Percentiles rank a stretch among this genome's conserved stretches.
phyloP scores from a whole-genome alignment of 2,797 vertebrate genomes.

The Pristis pectinata region DNA sequence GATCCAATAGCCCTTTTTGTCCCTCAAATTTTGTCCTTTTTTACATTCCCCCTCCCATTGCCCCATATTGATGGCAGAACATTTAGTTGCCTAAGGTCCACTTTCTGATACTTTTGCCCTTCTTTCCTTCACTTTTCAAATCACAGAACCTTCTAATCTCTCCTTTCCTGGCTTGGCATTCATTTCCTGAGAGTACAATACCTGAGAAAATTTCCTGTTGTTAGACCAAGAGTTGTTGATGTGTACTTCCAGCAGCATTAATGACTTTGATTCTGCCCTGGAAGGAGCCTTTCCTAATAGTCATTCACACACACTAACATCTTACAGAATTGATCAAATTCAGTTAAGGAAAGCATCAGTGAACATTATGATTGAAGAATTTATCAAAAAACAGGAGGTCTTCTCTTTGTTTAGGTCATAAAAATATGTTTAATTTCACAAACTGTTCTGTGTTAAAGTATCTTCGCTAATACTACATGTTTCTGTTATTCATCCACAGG shows the following conservation, averaged over 20 bases:
- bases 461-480: not conserved
- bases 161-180: not conserved
- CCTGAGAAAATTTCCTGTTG: not conserved
- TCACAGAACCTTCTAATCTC: not conserved
- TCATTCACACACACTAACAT: not conserved
- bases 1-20: not conserved
- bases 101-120: not conserved
- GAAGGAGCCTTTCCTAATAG: not conserved
- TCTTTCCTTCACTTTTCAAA: not conserved
- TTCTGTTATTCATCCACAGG: not conserved
- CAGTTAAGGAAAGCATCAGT: not conserved
- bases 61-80: not conserved
- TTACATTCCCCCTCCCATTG: not conserved
- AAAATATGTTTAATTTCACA: not conserved
- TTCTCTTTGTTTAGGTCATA: not conserved
- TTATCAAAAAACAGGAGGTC: not conserved
- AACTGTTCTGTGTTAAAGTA: not conserved
- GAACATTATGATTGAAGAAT: not conserved
- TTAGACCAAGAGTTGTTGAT: not conserved
- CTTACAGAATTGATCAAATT: not conserved
- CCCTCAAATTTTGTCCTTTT: not conserved
- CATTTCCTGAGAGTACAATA: not conserved
- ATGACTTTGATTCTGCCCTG: not conserved
- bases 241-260: not conserved
- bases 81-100: not conserved